A percentile compares a stretch with the other conserved stretches of the same genome.
Conservation (phyloP, 2,113 vertebrate genomes). For the Crotalus viridis region DNA sequence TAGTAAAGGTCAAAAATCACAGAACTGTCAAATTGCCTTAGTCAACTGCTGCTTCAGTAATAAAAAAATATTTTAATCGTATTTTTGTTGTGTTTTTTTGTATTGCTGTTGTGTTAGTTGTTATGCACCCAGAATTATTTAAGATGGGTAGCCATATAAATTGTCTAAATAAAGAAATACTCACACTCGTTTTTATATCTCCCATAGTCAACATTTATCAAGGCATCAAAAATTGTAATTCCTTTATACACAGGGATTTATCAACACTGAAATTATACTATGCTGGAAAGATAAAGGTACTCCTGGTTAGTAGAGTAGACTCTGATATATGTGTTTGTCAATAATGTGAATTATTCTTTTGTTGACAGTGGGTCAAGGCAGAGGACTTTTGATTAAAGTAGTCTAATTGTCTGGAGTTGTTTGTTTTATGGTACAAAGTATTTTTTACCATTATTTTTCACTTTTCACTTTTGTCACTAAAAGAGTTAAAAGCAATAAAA, state of each 20-base stretch:
- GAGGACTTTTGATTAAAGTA: background rate
- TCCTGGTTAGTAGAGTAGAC: background rate
- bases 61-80: background rate
- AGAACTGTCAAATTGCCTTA: background rate
- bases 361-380: background rate
- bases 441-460: background rate
- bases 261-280: background rate
- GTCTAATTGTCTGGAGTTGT: background rate
- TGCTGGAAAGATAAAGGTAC: background rate
- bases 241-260: background rate
- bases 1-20: background rate
- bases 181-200: background rate
- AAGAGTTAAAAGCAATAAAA: background rate
- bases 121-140: background rate
- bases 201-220: background rate
- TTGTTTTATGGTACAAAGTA: background rate
- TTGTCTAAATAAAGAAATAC: background rate
- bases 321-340: background rate
- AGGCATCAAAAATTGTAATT: background rate
- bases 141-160: background rate
- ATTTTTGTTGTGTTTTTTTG: background rate
- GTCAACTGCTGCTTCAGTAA: background rate
- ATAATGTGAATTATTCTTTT: background rate
- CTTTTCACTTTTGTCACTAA: background rate
- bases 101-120: background rate